phyloP scores from a whole-genome alignment of 2,797 vertebrate genomes.

The Tarsius wallacei region DNA sequence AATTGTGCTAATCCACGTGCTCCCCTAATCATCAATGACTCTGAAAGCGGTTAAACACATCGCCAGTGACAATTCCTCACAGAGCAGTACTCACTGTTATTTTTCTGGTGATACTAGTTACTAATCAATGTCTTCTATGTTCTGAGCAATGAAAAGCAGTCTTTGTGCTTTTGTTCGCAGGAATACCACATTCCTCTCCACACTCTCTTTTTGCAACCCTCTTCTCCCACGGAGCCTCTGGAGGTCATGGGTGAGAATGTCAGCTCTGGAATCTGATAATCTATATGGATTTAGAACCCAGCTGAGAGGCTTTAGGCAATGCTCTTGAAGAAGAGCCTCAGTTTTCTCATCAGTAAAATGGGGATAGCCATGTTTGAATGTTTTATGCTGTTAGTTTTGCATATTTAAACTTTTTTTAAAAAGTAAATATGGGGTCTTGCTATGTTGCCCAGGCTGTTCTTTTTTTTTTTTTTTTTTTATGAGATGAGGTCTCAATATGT shows the following conservation, averaged over 20 bases:
- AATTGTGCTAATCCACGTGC: not conserved
- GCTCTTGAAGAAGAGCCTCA: not conserved
- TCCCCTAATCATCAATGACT: not conserved
- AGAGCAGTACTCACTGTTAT: not conserved
- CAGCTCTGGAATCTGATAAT: not conserved
- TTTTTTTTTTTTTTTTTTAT: too few relatives aligned
- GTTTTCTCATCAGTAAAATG: too few relatives aligned
- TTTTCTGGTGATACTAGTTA: not conserved
- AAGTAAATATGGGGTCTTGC: too few relatives aligned
- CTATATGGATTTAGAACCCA: not conserved
- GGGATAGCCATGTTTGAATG: too few relatives aligned
- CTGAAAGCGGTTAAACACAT: not conserved
- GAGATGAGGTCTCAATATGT: too few relatives aligned
- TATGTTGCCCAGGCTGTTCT: too few relatives aligned
- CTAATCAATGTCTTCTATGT: not conserved
- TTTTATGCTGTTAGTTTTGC: not conserved
- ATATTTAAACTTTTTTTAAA: not conserved
- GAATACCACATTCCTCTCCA: not conserved
- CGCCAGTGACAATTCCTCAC: not conserved
- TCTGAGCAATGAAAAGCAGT: not conserved
- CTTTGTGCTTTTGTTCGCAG: not conserved
- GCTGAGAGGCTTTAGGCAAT: not conserved
- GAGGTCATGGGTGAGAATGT: not conserved
- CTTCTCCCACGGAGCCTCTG: not conserved
- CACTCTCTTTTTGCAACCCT: not conserved